These are phyloP conservation scores for Rutpela maculata DNA, from an alignment of 2,888 invertebrate genomes.

Conservation along the genomic window DNA sequence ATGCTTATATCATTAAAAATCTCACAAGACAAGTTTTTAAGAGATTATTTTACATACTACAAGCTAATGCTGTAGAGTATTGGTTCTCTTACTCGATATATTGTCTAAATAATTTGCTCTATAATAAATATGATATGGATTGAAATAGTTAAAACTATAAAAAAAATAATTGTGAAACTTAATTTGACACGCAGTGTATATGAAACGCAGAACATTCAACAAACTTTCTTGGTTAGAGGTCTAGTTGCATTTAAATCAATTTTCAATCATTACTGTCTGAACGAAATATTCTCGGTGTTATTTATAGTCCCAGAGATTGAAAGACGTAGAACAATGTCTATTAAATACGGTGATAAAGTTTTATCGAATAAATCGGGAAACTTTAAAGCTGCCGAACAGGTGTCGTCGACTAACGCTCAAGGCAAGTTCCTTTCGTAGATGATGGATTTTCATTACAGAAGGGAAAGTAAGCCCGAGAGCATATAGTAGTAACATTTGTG, in stretches of 20 bases:
- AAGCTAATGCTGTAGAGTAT: no score
- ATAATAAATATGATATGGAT: no score
- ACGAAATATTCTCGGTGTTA: neutral
- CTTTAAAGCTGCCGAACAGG: neutral
- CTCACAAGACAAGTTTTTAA: no score
- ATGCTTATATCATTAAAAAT: no score
- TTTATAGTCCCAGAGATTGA: neutral
- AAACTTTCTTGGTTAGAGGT: neutral
- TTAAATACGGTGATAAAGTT: conserved; percentile 6
- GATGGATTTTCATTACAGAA: neutral
- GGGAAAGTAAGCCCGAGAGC: neutral
- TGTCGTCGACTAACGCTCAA: neutral
- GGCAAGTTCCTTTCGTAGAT: neutral
- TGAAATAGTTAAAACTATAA: no score
- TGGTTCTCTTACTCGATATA: no score
- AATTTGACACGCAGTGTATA: no score
- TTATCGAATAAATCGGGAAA: conserved; percentile 3
- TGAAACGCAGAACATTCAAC: no score
- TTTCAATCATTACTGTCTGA: neutral
- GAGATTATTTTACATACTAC: no score
- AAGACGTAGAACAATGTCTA: neutral
- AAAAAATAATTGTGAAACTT: no score
- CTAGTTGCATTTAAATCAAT: neutral
- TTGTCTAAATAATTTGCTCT: no score
- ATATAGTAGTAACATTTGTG: neutral